Conservation (phyloP, 2,888 invertebrate species). For the Drosophila austrosaltans region DNA sequence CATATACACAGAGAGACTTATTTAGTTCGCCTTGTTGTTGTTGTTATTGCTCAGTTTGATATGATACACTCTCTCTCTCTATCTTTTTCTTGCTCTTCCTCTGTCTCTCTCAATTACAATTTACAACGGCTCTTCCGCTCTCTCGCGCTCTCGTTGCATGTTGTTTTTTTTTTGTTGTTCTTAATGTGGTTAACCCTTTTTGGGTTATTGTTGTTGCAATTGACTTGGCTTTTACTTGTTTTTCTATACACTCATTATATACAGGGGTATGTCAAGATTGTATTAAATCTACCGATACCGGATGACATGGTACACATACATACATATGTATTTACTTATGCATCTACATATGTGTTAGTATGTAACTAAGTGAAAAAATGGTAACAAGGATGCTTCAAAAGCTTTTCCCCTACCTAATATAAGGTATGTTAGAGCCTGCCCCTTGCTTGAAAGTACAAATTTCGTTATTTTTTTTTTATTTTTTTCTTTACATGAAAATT, state of each 20-base stretch:
- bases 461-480: conserved; percentile 32
- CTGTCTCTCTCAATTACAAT: conserved; percentile 22
- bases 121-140: conserved; percentile 37
- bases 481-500: conserved; percentile 58
- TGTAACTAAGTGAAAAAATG: no score
- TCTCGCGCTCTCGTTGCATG: conserved; percentile 51
- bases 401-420: not conserved
- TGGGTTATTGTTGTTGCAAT: conserved; percentile 58
- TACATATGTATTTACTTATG: no score
- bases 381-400: not conserved
- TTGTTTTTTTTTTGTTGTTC: conserved; percentile 59
- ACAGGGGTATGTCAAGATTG: not conserved
- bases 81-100: not conserved
- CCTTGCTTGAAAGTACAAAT: not conserved
- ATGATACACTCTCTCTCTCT: not conserved
- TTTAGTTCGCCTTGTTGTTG: conserved; percentile 25
- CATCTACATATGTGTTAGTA: no score
- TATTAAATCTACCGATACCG: not conserved
- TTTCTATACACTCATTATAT: not conserved
- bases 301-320: no score
- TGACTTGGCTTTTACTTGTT: conserved; percentile 53
- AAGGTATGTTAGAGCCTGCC: not conserved
- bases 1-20: conserved; percentile 39
- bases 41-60: not conserved
- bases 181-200: conserved; percentile 45